These are phyloP conservation scores for Yponomeuta plumbellus DNA, from an alignment of 2,888 invertebrate genomes.

Conservation along the genomic window DNA sequence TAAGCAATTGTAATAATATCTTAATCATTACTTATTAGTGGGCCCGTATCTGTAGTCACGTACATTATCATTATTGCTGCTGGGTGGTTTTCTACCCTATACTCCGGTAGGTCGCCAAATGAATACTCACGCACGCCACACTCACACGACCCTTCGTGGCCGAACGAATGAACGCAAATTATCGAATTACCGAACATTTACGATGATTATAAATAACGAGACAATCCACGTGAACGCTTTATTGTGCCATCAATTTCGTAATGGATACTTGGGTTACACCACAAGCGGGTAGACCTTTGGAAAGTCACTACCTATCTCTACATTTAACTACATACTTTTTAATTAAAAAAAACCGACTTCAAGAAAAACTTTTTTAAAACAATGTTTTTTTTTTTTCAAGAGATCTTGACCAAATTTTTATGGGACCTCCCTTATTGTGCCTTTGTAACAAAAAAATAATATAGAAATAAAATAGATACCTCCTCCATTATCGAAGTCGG, in stretches of 20 bases:
- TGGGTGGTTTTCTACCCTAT: background rate
- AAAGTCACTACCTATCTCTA: background rate
- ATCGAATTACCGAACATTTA: conserved; percentile 36
- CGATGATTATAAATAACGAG: conserved; percentile 29
- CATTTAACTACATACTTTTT: background rate
- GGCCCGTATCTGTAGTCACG: background rate
- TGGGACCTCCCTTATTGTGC: no score
- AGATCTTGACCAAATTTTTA: no score
- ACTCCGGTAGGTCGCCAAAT: background rate
- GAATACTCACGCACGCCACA: conserved; percentile 4
- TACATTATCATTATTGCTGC: conserved; percentile 6
- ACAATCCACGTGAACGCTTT: conserved; percentile 24
- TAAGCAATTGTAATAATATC: conserved; percentile 9
- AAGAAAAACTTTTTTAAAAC: no score
- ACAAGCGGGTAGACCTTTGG: background rate
- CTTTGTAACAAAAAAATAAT: no score
- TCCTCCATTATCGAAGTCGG: background rate
- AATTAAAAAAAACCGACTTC: no score
- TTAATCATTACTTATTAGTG: conserved; percentile 8
- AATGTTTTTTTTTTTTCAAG: no score
- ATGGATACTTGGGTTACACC: background rate
- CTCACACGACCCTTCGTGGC: background rate
- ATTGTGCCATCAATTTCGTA: conserved; percentile 27
- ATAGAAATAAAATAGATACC: no score
- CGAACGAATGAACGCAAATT: conserved; percentile 35